Evolutionary conservation across 2,797 vertebrate species (phyloP), one percentile per base, ranked within the genome.

Genomic region (Morus bassanus): DNA sequence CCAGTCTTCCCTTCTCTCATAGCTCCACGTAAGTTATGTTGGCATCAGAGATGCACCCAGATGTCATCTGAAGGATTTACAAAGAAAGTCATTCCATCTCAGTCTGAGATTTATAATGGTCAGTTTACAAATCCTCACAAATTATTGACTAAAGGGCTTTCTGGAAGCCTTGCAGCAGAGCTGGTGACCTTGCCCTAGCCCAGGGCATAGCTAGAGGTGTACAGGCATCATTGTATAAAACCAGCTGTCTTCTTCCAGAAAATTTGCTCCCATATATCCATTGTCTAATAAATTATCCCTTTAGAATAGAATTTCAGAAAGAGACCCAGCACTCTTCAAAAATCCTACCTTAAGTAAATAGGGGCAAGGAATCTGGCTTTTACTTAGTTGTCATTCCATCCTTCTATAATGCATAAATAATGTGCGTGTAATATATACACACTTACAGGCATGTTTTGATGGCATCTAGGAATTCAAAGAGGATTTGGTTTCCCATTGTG

Each of bases 1-100:
- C 6, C 11, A 76, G 15, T 22, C 25, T 63, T 59, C 9, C 7
- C 11, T 77, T 63, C 73, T 89, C 48, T 64, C n/a, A 7, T 17
- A 46, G 13, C 4, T 91, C 22, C 12, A 18, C 0, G 0, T 27
- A 39, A 81, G 4, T 24, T 50, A 11, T 35, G 16, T 11, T 77
- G 13, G 59, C 28, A 50, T 56, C 60, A 86, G 30, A 73, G 21
- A 24, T 48, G 35, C 9, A 64, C 15, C 6, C 45, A 50, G 63
- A 17, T 64, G 19, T 27, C 48, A 13, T 37, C 50, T 63, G n/a
- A 77, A 77, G 6, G 35, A 23, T 33, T 80, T 85, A 18, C 5
- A 39, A 67, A 43, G 21, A 31, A 82, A 72, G 2, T 18, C 2
- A 0, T 53, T 83, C 33, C 22, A n/a, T 15, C 72, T 59, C 51